These are phyloP conservation scores for Willowsia nigromaculata DNA, from an alignment of 2,888 invertebrate genomes.

Conservation along the genomic window DNA sequence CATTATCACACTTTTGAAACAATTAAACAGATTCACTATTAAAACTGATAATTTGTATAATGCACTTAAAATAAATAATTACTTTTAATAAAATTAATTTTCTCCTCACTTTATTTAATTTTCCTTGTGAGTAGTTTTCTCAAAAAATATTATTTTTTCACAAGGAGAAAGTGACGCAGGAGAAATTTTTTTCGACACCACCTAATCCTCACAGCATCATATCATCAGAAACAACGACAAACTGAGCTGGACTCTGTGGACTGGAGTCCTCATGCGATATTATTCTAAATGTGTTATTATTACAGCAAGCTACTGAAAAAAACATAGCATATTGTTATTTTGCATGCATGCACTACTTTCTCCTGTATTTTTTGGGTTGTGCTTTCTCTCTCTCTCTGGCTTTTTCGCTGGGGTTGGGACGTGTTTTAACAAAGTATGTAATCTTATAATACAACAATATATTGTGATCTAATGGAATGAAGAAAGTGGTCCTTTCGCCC, in stretches of 20 bases:
- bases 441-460: constrained; percentile 21
- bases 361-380: neutral
- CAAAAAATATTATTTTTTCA: neutral
- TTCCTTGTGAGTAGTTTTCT: neutral
- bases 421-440: constrained; percentile 34
- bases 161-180: constrained; percentile 29
- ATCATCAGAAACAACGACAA: constrained; percentile 7
- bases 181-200: constrained; percentile 15
- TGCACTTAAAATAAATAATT: neutral
- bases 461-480: neutral
- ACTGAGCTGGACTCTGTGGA: constrained; percentile 12
- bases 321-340: constrained; percentile 37
- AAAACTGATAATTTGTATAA: neutral
- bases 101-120: neutral
- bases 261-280: constrained; percentile 8
- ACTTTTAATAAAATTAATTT: neutral
- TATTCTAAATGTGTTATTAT: neutral
- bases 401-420: constrained; percentile 18
- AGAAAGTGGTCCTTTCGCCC: constrained; percentile 17
- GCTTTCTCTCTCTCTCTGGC: too few relatives aligned
- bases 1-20: neutral
- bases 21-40: neutral
- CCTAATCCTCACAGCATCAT: constrained; percentile 11
- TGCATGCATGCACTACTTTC: constrained; percentile 25
- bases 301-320: neutral